Percentiles rank a stretch among this genome's conserved stretches.
phyloP scores from a whole-genome alignment of 1,140 invertebrate genomes.

The Nasonia giraulti region DNA sequence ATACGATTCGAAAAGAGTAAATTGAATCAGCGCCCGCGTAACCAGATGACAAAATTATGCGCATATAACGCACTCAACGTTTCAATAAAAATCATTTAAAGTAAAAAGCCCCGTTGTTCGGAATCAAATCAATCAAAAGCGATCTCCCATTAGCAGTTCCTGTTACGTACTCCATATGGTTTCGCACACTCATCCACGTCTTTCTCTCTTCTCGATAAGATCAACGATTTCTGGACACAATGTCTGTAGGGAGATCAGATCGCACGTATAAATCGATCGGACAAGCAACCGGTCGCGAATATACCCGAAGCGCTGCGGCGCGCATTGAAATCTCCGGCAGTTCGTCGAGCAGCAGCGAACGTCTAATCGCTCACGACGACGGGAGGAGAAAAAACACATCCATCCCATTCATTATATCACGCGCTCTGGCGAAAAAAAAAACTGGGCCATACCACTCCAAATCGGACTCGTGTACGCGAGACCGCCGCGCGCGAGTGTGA shows the following conservation, averaged over 20 bases:
- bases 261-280: conserved; percentile 21
- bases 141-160: neutral
- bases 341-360: neutral
- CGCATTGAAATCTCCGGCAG: conserved; percentile 22
- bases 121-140: neutral
- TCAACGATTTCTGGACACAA: neutral
- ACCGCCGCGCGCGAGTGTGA: neutral
- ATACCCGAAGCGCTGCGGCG: neutral
- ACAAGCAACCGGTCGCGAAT: conserved; percentile 16
- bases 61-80: too few species aligned
- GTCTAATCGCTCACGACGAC: neutral
- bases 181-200: neutral
- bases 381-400: neutral
- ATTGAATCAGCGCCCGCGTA: neutral
- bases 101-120: too few species aligned
- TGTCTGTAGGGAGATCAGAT: conserved; percentile 3
- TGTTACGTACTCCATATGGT: neutral
- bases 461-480: neutral
- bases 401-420: conserved; percentile 41
- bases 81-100: too few species aligned
- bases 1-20: neutral
- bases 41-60: neutral
- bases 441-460: conserved; percentile 29
- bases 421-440: conserved; percentile 15
- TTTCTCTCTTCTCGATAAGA: neutral